These are phyloP conservation scores for Peromyscus polionotus DNA, from an alignment of 2,113 vertebrate species.

Conservation along the genomic window DNA sequence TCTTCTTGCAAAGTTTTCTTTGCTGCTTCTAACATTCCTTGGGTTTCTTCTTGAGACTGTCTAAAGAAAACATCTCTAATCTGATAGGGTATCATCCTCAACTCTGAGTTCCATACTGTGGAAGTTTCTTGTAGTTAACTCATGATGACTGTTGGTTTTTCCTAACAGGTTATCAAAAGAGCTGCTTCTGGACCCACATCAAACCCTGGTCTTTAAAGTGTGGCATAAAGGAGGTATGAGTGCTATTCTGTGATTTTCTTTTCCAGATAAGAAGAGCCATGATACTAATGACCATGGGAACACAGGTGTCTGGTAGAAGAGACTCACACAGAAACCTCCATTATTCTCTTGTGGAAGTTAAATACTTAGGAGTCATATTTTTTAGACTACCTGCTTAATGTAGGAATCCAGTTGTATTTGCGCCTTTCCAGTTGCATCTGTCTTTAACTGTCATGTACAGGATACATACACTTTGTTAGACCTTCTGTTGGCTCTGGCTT, in stretches of 20 bases:
- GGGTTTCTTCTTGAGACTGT: not conserved
- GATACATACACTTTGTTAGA: not conserved
- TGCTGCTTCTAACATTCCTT: not conserved
- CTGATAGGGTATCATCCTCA: not conserved
- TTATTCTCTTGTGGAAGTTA: not conserved
- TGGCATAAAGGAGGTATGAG: conserved; percentile 97
- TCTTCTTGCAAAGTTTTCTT: not conserved
- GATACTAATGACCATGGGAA: not conserved
- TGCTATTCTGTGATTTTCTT: conserved; percentile 17
- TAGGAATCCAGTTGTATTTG: conserved; percentile 37
- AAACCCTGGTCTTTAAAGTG: conserved; percentile 97
- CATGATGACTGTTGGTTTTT: not conserved
- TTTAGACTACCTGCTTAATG: conserved; percentile 28
- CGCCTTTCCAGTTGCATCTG: not conserved
- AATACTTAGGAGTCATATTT: conserved; percentile 38
- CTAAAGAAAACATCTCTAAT: not conserved
- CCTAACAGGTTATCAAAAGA: conserved; percentile 93
- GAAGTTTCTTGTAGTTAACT: conserved; percentile 39
- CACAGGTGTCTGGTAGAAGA: not conserved
- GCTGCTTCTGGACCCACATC: conserved; percentile 94
- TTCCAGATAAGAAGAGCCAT: not conserved
- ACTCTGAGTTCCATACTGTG: not conserved
- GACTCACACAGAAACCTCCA: not conserved
- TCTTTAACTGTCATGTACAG: not conserved
- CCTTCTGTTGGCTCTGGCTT: conserved; percentile 41